phyloP scores from a whole-genome alignment of 1,140 invertebrate genomes.

The Pogonognathellus flavescens region DNA sequence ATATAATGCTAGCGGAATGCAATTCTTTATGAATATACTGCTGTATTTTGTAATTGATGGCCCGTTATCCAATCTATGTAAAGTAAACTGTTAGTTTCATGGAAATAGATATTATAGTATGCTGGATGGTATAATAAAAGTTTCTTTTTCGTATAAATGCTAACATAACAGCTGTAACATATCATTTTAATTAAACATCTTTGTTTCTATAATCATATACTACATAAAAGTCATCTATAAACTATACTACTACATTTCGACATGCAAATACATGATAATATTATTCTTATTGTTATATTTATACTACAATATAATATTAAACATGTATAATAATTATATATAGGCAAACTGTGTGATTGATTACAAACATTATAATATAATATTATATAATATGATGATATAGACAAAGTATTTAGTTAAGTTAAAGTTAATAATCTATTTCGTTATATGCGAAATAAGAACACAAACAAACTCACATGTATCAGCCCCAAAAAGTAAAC shows the following conservation, averaged over 20 bases:
- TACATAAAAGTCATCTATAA: conserved; percentile 12
- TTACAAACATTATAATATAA: conserved; percentile 35
- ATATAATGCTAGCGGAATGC: no score
- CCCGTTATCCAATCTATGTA: no score
- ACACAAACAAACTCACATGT: conserved; percentile 36
- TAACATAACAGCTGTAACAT: conserved; percentile 18
- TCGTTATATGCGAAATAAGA: conserved; percentile 39
- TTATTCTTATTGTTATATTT: not conserved
- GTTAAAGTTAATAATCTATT: conserved; percentile 34
- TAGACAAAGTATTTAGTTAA: conserved; percentile 36
- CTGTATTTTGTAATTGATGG: no score
- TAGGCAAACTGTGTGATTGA: conserved; percentile 30
- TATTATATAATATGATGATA: not conserved
- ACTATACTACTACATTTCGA: not conserved
- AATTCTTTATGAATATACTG: no score
- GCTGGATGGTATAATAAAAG: no score
- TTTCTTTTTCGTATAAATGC: no score
- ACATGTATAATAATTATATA: conserved; percentile 2
- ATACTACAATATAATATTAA: not conserved
- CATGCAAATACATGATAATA: not conserved
- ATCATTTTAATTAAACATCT: conserved; percentile 7
- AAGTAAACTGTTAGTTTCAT: no score
- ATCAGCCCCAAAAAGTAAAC: conserved; percentile 23
- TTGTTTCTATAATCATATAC: conserved; percentile 16
- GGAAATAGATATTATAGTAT: no score